Conservation (phyloP, 2,797 vertebrate species). For the Aphelocoma californica region DNA sequence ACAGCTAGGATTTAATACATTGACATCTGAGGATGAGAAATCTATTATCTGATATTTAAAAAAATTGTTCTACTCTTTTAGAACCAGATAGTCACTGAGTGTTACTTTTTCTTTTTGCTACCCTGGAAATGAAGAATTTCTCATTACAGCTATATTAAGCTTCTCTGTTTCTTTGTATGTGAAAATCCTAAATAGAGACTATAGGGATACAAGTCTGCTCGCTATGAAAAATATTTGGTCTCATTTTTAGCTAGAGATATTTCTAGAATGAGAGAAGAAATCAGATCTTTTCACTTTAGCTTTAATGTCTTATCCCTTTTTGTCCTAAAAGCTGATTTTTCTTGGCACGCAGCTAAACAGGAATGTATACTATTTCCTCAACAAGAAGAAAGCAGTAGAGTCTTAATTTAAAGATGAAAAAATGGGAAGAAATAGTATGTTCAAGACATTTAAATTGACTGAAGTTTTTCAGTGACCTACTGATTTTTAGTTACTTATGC, state of each 20-base stretch:
- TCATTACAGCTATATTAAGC: not conserved
- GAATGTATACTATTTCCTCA: not conserved
- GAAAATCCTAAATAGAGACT: not conserved
- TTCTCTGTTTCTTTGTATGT: not conserved
- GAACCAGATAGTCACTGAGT: not conserved
- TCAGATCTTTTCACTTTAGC: not conserved
- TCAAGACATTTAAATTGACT: not conserved
- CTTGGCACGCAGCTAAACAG: not conserved
- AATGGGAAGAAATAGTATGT: not conserved
- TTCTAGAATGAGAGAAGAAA: not conserved
- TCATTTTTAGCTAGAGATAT: not conserved
- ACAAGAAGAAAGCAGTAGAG: not conserved
- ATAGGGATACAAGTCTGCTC: not conserved
- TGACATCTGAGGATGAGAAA: not conserved
- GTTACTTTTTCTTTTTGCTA: not conserved
- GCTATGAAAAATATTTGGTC: not conserved
- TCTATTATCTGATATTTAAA: not conserved
- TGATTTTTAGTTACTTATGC: not conserved
- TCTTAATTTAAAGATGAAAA: not conserved
- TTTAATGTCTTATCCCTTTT: not conserved
- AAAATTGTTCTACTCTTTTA: not conserved
- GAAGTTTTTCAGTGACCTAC: not conserved
- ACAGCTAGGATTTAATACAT: not conserved
- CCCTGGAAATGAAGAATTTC: not conserved
- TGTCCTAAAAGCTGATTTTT: not conserved